These are phyloP conservation scores for Heterotilapia buettikoferi DNA, from an alignment of 2,113 vertebrate genomes.

Conservation along the genomic window DNA sequence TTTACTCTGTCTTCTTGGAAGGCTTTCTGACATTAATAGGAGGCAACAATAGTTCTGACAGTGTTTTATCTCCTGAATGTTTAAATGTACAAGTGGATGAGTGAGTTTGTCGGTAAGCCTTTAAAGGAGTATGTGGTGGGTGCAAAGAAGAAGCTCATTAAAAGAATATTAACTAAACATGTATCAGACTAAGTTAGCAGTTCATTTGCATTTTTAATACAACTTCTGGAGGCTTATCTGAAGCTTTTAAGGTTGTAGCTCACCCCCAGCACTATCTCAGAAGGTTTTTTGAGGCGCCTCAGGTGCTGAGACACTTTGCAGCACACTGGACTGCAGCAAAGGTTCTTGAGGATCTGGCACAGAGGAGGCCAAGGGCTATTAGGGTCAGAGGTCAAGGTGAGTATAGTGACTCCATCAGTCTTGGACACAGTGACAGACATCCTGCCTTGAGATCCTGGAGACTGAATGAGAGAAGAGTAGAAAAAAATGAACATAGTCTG, in stretches of 20 bases:
- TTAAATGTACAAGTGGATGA: neutral
- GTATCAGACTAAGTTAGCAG: neutral
- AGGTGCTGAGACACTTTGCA: slow-evolving; percentile 48
- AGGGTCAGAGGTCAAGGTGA: slow-evolving; percentile 50
- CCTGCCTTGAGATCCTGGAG: neutral
- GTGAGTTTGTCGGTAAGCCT: too few relatives aligned
- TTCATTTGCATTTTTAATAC: neutral
- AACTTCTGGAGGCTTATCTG: neutral
- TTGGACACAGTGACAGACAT: slow-evolving; percentile 58
- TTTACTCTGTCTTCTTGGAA: neutral
- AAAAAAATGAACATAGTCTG: neutral
- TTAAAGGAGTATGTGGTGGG: too few relatives aligned
- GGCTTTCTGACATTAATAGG: neutral
- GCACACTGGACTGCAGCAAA: slow-evolving; percentile 64
- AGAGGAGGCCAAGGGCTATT: slow-evolving; percentile 47
- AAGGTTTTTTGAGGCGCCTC: neutral
- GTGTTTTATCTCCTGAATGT: neutral
- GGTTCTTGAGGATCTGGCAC: slow-evolving; percentile 52
- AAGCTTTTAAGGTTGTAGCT: neutral
- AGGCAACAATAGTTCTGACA: neutral
- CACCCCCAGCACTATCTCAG: slow-evolving; percentile 57
- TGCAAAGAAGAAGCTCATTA: neutral
- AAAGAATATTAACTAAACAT: neutral
- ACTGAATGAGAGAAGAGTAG: neutral
- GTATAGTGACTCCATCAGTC: slow-evolving; percentile 47